phyloP scores from a whole-genome alignment of 2,113 vertebrate species.

The Scopus umbretta region DNA sequence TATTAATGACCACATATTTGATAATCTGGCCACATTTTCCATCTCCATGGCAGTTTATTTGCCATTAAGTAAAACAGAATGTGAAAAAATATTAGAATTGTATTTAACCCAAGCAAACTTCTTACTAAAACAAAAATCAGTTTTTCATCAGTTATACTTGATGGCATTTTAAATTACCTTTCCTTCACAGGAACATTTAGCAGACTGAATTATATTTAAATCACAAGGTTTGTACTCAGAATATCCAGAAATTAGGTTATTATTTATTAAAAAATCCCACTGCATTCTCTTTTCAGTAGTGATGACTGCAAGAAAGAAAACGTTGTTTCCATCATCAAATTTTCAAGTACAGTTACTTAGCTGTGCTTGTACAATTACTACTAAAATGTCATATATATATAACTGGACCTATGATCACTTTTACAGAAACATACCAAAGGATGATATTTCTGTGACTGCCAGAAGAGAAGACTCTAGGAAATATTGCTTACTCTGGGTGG shows the following conservation, averaged over 20 bases:
- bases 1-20: background rate
- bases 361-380: background rate
- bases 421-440: background rate
- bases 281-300: background rate
- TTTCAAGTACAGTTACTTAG: constrained; percentile 17
- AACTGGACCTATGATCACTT: background rate
- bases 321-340: background rate
- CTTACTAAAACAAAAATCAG: background rate
- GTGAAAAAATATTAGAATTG: background rate
- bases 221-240: background rate
- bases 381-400: background rate
- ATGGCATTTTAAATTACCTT: background rate
- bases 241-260: constrained; percentile 16
- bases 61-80: constrained; percentile 11
- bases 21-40: background rate
- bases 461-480: background rate
- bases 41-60: background rate
- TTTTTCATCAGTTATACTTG: background rate
- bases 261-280: background rate
- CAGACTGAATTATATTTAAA: background rate
- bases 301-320: constrained; percentile 16
- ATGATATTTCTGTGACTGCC: background rate
- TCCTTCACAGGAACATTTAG: background rate
- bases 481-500: background rate
- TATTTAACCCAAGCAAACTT: constrained; percentile 3